Percentiles rank a stretch among this genome's conserved stretches.
phyloP scores from a whole-genome alignment of 2,113 vertebrate species.

The Sisor rabdophorus region DNA sequence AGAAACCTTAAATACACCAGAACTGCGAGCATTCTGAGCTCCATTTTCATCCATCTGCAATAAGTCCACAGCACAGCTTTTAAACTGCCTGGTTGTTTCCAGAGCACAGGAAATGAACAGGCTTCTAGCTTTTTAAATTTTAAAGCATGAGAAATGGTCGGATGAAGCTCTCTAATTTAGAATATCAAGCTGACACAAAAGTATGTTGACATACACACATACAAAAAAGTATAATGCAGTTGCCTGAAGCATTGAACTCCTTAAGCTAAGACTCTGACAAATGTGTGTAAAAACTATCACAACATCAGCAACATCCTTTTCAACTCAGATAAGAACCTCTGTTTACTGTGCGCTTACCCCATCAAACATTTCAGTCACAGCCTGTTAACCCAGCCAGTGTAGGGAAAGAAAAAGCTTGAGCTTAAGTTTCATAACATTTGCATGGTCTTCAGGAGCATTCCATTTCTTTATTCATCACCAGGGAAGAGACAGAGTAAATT shows the following conservation, averaged over 20 bases:
- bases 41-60: conserved; percentile 33
- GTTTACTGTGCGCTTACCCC: conserved; percentile 51
- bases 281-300: background rate
- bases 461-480: conserved; percentile 48
- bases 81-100: conserved; percentile 24
- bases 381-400: conserved; percentile 48
- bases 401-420: conserved; percentile 39
- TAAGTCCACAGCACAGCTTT: conserved; percentile 25
- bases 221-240: background rate
- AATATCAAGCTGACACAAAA: conserved; percentile 19
- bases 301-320: background rate
- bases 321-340: conserved; percentile 9
- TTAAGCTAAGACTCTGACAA: background rate
- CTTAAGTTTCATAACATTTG: conserved; percentile 50
- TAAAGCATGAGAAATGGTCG: conserved; percentile 20
- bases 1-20: conserved; percentile 39
- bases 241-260: background rate
- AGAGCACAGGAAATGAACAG: conserved; percentile 47
- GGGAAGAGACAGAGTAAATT: conserved; percentile 19
- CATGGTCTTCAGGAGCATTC: conserved; percentile 52
- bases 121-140: conserved; percentile 50
- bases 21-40: conserved; percentile 17
- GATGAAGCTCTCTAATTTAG: conserved; percentile 29
- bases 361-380: conserved; percentile 42
- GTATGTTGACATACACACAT: background rate